Evolutionary conservation across 2,888 invertebrate genomes (phyloP).

Genomic region (Eremobia ochroleuca): DNA sequence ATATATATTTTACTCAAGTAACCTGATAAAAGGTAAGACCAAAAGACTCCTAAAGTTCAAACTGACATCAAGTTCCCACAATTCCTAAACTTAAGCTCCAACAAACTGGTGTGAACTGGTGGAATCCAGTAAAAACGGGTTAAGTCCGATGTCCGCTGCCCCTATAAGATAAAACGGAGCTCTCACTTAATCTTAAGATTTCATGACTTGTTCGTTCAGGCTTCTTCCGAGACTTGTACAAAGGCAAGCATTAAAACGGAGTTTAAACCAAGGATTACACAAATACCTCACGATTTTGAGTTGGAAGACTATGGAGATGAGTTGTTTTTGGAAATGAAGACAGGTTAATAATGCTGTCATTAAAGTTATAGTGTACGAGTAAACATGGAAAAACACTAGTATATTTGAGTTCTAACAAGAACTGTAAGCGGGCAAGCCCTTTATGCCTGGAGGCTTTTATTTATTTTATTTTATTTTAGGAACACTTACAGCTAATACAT

Average conservation of each 20-base stretch:
- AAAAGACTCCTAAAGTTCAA: constrained; percentile 28
- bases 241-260: constrained; percentile 75
- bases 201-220: constrained; percentile 68
- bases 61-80: constrained; percentile 47
- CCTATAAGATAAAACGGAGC: constrained; percentile 70
- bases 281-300: constrained; percentile 56
- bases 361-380: background rate
- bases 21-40: constrained; percentile 40
- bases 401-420: background rate
- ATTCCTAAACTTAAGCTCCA: constrained; percentile 55
- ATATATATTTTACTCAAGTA: constrained; percentile 40
- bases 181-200: constrained; percentile 75
- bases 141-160: constrained; percentile 62
- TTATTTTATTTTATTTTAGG: too few relatives aligned
- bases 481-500: too few relatives aligned
- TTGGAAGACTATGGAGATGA: constrained; percentile 26
- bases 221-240: constrained; percentile 67
- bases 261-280: constrained; percentile 65
- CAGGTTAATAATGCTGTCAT: background rate
- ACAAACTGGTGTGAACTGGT: constrained; percentile 59
- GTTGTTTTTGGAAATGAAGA: constrained; percentile 36
- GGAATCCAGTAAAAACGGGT: constrained; percentile 56
- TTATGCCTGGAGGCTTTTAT: background rate
- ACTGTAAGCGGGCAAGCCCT: background rate
- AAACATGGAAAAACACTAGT: background rate